Evolutionary conservation across 92 coral and sea anemone genomes (phyloP).

Genomic region (Zoanthus solanderi): DNA sequence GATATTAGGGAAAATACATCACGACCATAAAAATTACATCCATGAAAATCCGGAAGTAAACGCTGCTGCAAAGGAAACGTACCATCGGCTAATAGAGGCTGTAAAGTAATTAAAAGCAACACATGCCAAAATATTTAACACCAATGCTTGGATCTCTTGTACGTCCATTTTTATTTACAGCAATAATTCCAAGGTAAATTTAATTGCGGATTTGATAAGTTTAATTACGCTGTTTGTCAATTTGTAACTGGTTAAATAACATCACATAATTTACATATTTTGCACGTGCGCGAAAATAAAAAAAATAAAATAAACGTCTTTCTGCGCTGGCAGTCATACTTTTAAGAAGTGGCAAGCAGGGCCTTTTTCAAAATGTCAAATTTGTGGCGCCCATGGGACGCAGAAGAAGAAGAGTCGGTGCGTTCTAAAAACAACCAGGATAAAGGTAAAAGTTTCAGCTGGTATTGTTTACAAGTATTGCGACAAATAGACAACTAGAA

Average conservation of each 20-base stretch:
- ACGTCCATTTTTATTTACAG: constrained; percentile 32
- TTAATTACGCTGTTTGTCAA: constrained; percentile 12
- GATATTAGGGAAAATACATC: constrained; percentile 52
- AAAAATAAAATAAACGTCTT: neutral
- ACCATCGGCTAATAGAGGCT: constrained; percentile 19
- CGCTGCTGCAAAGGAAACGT: constrained; percentile 40
- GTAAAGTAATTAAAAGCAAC: no score
- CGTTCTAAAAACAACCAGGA: neutral
- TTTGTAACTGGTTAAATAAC: neutral
- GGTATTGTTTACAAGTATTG: constrained; percentile 7
- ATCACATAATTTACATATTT: neutral
- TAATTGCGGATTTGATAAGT: constrained; percentile 5
- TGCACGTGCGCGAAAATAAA: neutral
- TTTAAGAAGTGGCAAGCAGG: neutral
- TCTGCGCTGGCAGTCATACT: neutral
- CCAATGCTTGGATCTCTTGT: no score
- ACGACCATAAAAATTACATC: constrained; percentile 29
- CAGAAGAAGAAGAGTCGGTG: constrained; percentile 4
- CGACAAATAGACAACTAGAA: constrained; percentile 13
- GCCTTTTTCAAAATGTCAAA: neutral
- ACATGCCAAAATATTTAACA: no score
- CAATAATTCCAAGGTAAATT: neutral
- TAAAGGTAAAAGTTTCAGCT: no score
- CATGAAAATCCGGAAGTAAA: constrained; percentile 43
- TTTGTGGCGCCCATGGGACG: neutral